phyloP scores from a whole-genome alignment of 2,113 vertebrate genomes.

The Rhea pennata region DNA sequence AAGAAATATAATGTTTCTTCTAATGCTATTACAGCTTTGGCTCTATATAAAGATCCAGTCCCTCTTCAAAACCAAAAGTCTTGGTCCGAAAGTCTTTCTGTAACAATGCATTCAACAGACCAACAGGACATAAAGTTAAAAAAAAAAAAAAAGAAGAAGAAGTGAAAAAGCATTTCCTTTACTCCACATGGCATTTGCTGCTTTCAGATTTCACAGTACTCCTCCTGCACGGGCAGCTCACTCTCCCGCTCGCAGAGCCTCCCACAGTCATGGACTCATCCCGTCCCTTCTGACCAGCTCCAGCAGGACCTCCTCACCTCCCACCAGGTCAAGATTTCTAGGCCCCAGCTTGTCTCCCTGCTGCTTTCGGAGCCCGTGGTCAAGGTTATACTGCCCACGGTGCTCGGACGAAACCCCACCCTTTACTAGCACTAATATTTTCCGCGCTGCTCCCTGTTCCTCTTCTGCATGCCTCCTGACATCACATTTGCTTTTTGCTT shows the following conservation, averaged over 20 bases:
- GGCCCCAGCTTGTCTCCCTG: too few relatives aligned
- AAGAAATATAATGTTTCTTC: slow-evolving; percentile 38
- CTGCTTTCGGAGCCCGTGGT: too few relatives aligned
- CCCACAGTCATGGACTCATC: not conserved
- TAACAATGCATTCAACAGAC: too few relatives aligned
- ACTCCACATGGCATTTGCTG: not conserved
- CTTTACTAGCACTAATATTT: not conserved
- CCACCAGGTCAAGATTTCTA: too few relatives aligned
- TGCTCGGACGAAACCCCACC: not conserved
- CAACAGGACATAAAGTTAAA: not conserved
- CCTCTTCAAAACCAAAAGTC: not conserved
- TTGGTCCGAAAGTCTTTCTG: not conserved
- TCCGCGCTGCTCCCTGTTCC: not conserved
- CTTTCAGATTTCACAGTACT: not conserved
- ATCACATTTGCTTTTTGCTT: not conserved
- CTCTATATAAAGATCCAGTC: not conserved
- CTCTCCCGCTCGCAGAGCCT: too few relatives aligned
- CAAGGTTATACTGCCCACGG: not conserved
- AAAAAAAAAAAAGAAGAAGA: not conserved
- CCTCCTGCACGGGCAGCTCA: not conserved
- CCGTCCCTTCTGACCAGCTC: too few relatives aligned
- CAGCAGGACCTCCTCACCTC: too few relatives aligned
- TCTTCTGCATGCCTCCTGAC: not conserved
- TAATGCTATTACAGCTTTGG: not conserved
- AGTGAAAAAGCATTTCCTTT: slow-evolving; percentile 52